A percentile compares a stretch with the other conserved stretches of the same genome.
These are phyloP conservation scores for Ormyrus pomaceus DNA, from an alignment of 2,888 invertebrate species.

Conservation along the genomic window DNA sequence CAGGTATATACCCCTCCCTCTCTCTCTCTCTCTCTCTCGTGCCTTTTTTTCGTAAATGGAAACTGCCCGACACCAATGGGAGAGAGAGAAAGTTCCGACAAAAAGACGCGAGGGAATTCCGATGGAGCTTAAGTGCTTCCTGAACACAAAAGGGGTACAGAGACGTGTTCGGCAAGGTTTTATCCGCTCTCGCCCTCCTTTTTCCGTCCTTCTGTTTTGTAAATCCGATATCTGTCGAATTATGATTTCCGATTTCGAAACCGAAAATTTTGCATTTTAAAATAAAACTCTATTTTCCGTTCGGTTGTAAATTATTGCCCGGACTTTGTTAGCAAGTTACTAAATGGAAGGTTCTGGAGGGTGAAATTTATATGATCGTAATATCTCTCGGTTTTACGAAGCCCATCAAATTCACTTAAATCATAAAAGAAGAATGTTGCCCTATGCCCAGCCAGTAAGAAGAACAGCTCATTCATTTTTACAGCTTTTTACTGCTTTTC, in stretches of 20 bases:
- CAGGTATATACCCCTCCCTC: not conserved
- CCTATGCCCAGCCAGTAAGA: not conserved
- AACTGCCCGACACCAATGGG: not conserved
- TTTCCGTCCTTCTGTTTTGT: not conserved
- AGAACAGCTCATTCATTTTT: not conserved
- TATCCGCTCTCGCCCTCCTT: slow-evolving; percentile 2
- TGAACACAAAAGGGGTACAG: slow-evolving; percentile 25
- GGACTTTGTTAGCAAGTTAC: too few species aligned
- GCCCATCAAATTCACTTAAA: not conserved
- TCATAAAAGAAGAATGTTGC: not conserved
- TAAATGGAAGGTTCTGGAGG: too few species aligned
- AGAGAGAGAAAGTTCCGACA: slow-evolving; percentile 2
- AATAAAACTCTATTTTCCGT: too few species aligned
- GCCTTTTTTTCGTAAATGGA: not conserved
- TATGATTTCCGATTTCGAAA: not conserved
- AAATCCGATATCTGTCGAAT: not conserved
- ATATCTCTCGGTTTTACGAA: not conserved
- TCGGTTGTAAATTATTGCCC: too few species aligned
- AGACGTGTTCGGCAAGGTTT: slow-evolving; percentile 10
- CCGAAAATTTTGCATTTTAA: not conserved
- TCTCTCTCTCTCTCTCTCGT: not conserved
- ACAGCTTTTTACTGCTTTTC: not conserved
- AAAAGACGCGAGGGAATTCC: slow-evolving; percentile 17
- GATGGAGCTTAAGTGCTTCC: slow-evolving; percentile 13
- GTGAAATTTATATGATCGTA: too few species aligned